A percentile compares a stretch with the other conserved stretches of the same genome.
Evolutionary conservation across 2,113 vertebrate species (phyloP).

Genomic region (Prochilodus magdalenae): DNA sequence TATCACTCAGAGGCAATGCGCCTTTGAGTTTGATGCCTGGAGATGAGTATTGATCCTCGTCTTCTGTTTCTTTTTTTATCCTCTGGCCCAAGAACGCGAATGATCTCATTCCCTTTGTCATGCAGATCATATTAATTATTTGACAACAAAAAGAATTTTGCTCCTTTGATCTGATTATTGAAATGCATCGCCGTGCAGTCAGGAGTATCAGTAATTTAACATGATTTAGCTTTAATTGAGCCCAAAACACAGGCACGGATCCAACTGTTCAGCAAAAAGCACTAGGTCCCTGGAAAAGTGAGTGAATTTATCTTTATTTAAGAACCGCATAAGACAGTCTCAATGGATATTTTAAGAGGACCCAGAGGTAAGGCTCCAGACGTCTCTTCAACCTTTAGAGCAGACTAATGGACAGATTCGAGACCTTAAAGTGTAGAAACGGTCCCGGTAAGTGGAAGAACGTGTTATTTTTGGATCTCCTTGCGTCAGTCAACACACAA

Average conservation of each 20-base stretch:
- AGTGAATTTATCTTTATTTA: background rate
- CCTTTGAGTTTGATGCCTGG: conserved; percentile 28
- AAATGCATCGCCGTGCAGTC: background rate
- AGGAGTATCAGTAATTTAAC: background rate
- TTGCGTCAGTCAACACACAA: background rate
- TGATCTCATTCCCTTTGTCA: background rate
- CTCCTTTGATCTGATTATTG: background rate
- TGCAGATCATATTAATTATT: background rate
- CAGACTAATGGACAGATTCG: background rate
- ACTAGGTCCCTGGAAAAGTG: background rate
- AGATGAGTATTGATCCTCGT: conserved; percentile 31
- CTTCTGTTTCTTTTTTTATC: conserved; percentile 20
- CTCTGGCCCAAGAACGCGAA: background rate
- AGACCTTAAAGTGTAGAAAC: background rate
- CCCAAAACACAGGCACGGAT: background rate
- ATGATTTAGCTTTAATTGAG: background rate
- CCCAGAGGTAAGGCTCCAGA: background rate
- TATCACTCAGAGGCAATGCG: background rate
- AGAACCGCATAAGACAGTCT: background rate
- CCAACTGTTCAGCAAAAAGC: background rate
- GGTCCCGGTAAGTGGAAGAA: background rate
- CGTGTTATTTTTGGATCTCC: background rate
- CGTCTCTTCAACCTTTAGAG: background rate
- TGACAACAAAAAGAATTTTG: background rate
- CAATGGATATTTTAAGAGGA: background rate